phyloP scores from a whole-genome alignment of 2,888 invertebrate genomes.

The Amorpha juglandis region DNA sequence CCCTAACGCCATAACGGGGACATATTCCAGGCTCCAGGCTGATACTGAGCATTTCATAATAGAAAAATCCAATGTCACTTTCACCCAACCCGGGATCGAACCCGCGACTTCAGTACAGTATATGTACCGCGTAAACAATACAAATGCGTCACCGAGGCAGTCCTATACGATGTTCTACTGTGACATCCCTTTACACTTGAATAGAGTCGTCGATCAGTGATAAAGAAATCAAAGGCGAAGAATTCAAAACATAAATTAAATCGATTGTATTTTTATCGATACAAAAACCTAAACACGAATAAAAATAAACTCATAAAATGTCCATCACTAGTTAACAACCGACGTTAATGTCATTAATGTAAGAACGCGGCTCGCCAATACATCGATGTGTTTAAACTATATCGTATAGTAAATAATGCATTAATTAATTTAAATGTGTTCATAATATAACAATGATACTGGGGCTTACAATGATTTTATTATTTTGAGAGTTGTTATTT shows the following conservation, averaged over 20 bases:
- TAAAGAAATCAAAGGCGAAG: not conserved
- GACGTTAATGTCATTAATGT: slow-evolving; percentile 80
- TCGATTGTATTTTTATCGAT: slow-evolving; percentile 13
- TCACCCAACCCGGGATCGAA: too few species aligned
- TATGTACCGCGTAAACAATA: too few species aligned
- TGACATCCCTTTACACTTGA: not conserved
- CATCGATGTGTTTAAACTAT: slow-evolving; percentile 70
- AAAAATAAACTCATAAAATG: slow-evolving; percentile 24
- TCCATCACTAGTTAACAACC: slow-evolving; percentile 58
- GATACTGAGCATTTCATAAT: too few species aligned
- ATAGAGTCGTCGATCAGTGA: too few species aligned
- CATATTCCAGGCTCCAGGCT: too few species aligned
- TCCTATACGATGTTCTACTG: too few species aligned
- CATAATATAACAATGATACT: not conserved
- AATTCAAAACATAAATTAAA: not conserved
- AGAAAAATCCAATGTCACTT: too few species aligned
- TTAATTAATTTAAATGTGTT: slow-evolving; percentile 26
- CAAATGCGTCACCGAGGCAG: too few species aligned
- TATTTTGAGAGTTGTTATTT: not conserved
- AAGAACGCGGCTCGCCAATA: slow-evolving; percentile 65
- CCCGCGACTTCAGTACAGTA: too few species aligned
- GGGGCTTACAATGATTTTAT: not conserved
- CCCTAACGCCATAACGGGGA: too few species aligned
- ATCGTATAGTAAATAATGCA: slow-evolving; percentile 38
- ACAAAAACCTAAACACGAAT: slow-evolving; percentile 28